phyloP scores from a whole-genome alignment of 2,888 invertebrate species.

The Lepas anatifera region DNA sequence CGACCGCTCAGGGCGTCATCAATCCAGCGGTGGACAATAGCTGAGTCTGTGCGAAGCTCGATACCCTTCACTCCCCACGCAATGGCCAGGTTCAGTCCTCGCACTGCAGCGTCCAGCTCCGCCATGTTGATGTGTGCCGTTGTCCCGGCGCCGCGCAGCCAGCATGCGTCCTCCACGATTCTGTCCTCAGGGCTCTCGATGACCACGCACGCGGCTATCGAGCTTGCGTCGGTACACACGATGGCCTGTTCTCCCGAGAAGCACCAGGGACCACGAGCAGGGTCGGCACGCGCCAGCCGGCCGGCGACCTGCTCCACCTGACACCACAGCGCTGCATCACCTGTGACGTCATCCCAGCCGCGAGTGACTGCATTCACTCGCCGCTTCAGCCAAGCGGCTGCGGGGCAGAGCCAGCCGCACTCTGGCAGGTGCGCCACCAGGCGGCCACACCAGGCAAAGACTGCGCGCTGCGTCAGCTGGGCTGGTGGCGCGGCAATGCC shows the following conservation, averaged over 20 bases:
- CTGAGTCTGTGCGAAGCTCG: too few relatives aligned
- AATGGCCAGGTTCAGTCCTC: too few relatives aligned
- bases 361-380: background rate
- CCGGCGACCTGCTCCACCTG: background rate
- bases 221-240: background rate
- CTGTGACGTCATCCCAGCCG: background rate
- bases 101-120: too few relatives aligned
- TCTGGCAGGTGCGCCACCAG: conserved; percentile 4
- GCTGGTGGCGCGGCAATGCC: background rate
- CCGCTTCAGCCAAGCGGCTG: conserved; percentile 8
- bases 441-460: conserved; percentile 12
- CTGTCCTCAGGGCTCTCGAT: too few relatives aligned
- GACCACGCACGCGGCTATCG: background rate
- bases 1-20: too few relatives aligned
- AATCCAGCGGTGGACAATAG: too few relatives aligned
- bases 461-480: conserved; percentile 3
- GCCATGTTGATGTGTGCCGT: too few relatives aligned
- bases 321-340: background rate
- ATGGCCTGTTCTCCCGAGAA: background rate
- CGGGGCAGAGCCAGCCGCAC: conserved; percentile 11
- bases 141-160: too few relatives aligned
- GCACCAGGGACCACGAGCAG: background rate
- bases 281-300: background rate
- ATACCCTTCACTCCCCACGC: too few relatives aligned
- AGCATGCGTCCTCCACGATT: too few relatives aligned